Conservation (phyloP, 2,113 vertebrate species). For the Sapajus apella region DNA sequence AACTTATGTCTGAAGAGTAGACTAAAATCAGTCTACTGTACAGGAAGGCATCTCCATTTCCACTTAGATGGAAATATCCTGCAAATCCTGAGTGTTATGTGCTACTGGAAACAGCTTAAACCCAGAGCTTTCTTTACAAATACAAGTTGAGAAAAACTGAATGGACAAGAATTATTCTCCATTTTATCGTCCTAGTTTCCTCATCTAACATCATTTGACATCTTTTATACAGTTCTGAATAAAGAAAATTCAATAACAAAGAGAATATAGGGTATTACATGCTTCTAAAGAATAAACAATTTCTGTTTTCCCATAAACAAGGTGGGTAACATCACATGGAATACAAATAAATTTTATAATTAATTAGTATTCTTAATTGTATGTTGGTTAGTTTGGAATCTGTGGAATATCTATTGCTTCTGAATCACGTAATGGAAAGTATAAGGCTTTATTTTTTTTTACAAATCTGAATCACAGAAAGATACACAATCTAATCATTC, state of each 20-base stretch:
- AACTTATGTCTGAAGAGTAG: not conserved
- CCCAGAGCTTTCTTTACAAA: not conserved
- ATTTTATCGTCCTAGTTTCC: not conserved
- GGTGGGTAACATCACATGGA: not conserved
- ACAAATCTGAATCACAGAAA: not conserved
- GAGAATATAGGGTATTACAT: not conserved
- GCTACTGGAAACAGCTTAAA: not conserved
- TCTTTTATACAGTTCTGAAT: not conserved
- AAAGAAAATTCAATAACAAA: conserved; percentile 20
- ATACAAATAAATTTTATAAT: conserved; percentile 2
- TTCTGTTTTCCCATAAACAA: not conserved
- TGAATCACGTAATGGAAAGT: not conserved
- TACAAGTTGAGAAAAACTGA: not conserved
- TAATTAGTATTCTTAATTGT: not conserved
- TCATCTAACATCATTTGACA: not conserved
- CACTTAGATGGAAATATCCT: not conserved
- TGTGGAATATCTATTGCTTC: not conserved
- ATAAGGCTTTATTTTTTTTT: not conserved
- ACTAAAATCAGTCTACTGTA: not conserved
- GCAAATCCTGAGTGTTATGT: not conserved
- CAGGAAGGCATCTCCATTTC: not conserved
- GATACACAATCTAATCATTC: not conserved
- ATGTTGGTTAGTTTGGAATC: not conserved
- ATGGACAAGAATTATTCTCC: not conserved
- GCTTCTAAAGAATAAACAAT: not conserved